Evolutionary conservation across 1,140 invertebrate species (phyloP), one percentile per base, ranked within the genome.

Genomic region (Holcopasites calliopsidis): DNA sequence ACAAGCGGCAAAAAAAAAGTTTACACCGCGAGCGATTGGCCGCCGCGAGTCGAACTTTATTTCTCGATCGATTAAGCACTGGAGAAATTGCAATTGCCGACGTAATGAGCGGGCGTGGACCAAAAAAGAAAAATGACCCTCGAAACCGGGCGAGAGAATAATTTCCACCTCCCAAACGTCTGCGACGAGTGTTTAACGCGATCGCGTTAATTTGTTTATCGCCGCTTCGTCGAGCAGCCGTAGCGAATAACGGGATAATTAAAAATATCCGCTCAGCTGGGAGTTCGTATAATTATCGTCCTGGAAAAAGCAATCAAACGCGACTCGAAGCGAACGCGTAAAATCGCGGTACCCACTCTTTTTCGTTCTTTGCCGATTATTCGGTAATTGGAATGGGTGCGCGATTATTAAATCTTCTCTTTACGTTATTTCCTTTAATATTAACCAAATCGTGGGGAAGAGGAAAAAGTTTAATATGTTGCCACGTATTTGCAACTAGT

Each of bases 181-280:
- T 13, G 38, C 21, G 54, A 61, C 52, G 28, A 47, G 23, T 54
- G 52, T 54, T 68, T 52, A 74, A 77, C 47, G 31, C 10, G 23
- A 16, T 40, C 33, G 40, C 31, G 60, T 78, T 85, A 77, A 85
- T 85, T 83, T 82, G 83, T 86, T 83, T 83, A 85, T 58, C 60
- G 26, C 57, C 35, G 58, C 35, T 61, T 52, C 50, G 42, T 3
- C 61, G 49, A 49, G 40, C 71, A 28, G 54, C 54, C 44, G 57
- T 47, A 2, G 58, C 75, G 73, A 64, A 61, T 64, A 72, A 64
- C 40, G 50, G 16, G 31, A 62, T 89, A 87, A 89, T 88, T 89
- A 88, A 87, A 88, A 88, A 87, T 88, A 88, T 88, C 86, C 82
- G 85, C 87, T 88, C 85, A 85, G 80, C 82, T 58, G 35, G 50